phyloP scores from a whole-genome alignment of 2,113 vertebrate genomes.

The Alethe diademata region DNA sequence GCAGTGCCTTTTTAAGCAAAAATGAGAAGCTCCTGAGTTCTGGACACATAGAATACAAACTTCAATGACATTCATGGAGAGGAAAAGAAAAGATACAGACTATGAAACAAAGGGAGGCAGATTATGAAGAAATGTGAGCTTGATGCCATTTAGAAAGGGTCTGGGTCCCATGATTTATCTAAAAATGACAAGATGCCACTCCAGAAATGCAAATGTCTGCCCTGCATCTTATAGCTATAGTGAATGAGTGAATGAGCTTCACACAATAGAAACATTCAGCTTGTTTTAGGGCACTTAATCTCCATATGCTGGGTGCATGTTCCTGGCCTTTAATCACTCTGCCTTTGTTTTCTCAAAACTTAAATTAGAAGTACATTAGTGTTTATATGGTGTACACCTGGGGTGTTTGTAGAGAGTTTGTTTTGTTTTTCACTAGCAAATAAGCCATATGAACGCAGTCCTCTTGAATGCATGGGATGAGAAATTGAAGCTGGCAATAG shows the following conservation, averaged over 20 bases:
- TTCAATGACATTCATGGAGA: neutral
- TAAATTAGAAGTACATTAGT: conserved; percentile 4
- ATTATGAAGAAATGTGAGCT: neutral
- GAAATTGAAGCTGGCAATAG: neutral
- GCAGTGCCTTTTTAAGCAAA: neutral
- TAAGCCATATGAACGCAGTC: neutral
- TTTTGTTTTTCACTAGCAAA: neutral
- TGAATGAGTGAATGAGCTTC: conserved; percentile 41
- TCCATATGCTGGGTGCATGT: neutral
- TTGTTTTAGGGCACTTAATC: neutral
- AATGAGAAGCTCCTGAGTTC: neutral
- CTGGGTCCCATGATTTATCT: conserved; percentile 35
- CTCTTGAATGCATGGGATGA: neutral
- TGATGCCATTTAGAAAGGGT: neutral
- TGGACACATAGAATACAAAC: neutral
- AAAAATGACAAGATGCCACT: conserved; percentile 3
- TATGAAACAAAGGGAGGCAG: conserved; percentile 20
- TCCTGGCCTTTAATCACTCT: conserved; percentile 12
- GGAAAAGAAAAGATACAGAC: neutral
- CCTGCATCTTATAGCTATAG: neutral
- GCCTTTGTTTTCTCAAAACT: conserved; percentile 27
- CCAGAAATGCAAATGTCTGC: conserved; percentile 51
- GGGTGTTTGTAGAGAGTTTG: neutral
- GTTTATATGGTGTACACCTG: neutral
- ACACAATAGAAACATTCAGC: conserved; percentile 38